Evolutionary conservation across 2,797 vertebrate species (phyloP), one percentile per base, ranked within the genome.

Genomic region (Rhinoraja longicauda): DNA sequence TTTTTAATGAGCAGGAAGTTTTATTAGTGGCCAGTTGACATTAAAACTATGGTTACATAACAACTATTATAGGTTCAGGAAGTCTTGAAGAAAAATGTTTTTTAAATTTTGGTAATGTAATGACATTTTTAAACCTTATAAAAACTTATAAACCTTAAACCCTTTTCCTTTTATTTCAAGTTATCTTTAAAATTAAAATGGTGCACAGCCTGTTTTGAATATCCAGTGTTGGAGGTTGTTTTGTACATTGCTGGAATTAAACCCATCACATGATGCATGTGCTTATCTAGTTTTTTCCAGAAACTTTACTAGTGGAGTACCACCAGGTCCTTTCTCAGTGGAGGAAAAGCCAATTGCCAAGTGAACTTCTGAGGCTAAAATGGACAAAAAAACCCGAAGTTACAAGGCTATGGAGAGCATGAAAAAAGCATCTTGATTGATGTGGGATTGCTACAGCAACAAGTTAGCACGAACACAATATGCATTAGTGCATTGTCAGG

Each of bases 1-100:
- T 97, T 96, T 94, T 95, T 76, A 95, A 94, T 94, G 95, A 95
- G 94, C 67, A 93, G 93, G 94, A 94, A 94, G 53, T 92, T 67
- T 75, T 62, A 92, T 92, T 92, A 13, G 39, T 10, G 10, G 24
- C 32, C 13, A 29, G 39, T 53, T 75, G 39, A 45, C 39, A 91
- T 72, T 67, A 91, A 72, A 67, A 72, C 88, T 92, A 26, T 91
- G 3, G 67, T 73, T 73, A 72, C 39, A 45, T 26, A 29, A 73
- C 90, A 26, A 29, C 73, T 39, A 29, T 57, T 12, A 15, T 67
- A 53, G 24, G 21, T 75, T 73, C 67, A 29, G 70, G 90, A 45
- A 73, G 75, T 13, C 39, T 36, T 92, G 70, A 39, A 73, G 36
- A 53, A 92, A 92, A 72, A 45, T 53, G 4, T 19, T 73, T 91